phyloP scores from a whole-genome alignment of 92 coral and sea anemone species.

The Phenganax stokvisi region DNA sequence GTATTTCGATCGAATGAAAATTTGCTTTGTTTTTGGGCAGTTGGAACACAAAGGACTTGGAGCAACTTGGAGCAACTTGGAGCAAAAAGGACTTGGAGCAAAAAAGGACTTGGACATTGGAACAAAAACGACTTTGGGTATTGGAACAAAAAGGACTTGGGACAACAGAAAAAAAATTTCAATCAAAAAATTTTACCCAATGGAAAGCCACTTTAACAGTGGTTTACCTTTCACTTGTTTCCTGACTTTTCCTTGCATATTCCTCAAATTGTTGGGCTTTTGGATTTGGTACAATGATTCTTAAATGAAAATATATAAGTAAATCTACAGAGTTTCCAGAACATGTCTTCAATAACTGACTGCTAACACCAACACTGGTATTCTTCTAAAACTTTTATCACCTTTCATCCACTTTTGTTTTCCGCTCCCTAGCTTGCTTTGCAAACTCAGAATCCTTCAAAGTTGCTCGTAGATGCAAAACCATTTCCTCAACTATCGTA shows the following conservation, averaged over 20 bases:
- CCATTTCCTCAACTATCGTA: conserved; percentile 2
- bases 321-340: background rate
- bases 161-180: background rate
- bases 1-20: background rate
- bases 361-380: background rate
- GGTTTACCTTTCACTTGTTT: conserved; percentile 53
- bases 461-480: conserved; percentile 7
- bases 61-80: background rate
- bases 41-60: background rate
- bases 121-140: background rate
- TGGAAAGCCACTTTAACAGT: background rate
- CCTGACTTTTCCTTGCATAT: conserved; percentile 46
- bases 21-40: background rate
- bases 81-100: background rate
- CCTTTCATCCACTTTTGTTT: conserved; percentile 1
- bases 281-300: conserved; percentile 50
- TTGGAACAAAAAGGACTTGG: background rate
- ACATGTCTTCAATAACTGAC: too few relatives aligned
- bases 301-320: background rate
- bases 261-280: conserved; percentile 51
- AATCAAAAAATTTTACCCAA: background rate
- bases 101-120: too few relatives aligned
- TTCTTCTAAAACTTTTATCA: background rate
- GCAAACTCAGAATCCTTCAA: background rate
- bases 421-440: background rate